These are phyloP conservation scores for Scolopax bukidnonensis DNA, from an alignment of 2,797 vertebrate genomes.

Conservation along the genomic window DNA sequence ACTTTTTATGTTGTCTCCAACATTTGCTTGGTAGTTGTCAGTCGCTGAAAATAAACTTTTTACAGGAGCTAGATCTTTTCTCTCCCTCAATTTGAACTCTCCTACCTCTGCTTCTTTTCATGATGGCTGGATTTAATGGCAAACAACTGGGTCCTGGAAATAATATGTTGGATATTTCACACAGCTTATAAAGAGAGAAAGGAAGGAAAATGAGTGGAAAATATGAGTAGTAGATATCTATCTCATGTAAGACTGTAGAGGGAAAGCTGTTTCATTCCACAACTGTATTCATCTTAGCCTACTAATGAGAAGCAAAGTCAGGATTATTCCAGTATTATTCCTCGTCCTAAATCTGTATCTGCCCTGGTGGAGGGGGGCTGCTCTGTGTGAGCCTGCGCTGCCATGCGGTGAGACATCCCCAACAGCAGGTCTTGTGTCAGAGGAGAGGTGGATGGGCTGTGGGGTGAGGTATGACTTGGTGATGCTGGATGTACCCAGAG, in stretches of 20 bases:
- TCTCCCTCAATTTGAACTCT: neutral
- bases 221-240: neutral
- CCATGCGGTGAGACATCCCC: neutral
- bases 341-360: neutral
- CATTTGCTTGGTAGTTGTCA: neutral
- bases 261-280: neutral
- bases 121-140: neutral
- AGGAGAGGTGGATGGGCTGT: neutral
- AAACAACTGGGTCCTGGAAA: neutral
- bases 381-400: neutral
- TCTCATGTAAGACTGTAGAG: neutral
- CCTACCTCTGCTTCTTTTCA: neutral
- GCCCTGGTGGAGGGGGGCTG: neutral
- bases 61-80: neutral
- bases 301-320: neutral
- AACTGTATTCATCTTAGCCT: neutral
- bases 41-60: neutral
- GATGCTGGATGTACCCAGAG: neutral
- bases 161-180: neutral
- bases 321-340: neutral
- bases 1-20: neutral
- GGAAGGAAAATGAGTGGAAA: neutral
- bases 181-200: neutral
- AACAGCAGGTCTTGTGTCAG: neutral
- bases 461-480: accelerated